Base-by-base conservation (phyloP, 2,113 vertebrate genomes). In the Rhinichthys klamathensis region DNA sequence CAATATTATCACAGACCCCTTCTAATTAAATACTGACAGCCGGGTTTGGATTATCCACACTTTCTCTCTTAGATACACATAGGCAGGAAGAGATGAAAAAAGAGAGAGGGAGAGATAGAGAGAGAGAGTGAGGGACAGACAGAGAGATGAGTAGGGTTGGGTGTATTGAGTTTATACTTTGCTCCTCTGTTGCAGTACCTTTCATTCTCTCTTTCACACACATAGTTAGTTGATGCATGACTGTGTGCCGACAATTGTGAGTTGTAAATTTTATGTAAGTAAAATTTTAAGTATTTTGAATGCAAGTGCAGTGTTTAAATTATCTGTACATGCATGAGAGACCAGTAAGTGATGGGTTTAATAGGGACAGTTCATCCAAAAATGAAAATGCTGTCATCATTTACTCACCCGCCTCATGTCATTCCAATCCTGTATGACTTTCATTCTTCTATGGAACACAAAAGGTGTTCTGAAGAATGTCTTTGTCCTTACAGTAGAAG, bases 21-120 rank as follows among this genome's bases (percentile, higher is more conserved):
- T 73, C 81, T 81, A 86, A 89, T 84, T 82, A 87, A 67, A 82
- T 69, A 80, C 69, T 85, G 72, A 79, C 63, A 86, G 74, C 44
- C 44, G 38, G 49, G 16, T 44, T 70, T 82, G 83, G 41, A 82
- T 61, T 63, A 44, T 74, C 35, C 46, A 80, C 74, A 78, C 77
- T 72, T 15, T 60, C 25, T 46, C 41, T 54, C 63, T 63, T 38
- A 27, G 63, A 79, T 67, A 70, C 73, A 83, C 35, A 78, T 13
- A 61, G 46, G 41, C 80, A 69, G 30, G 67, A 54, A 75, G 15
- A 63, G 30, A 73, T 25, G 49, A 12, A 51, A 60, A 80, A 58
- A 84, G 4, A 70, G 9, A 74, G 73, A 70, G 61, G 51, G 16
- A 78, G 21, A 1, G 15, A 81, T 44, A 32, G 25, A 49, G 16